Base-by-base conservation (phyloP, 53 echinoderm and acorn worm species). In the Mesocentrotus franciscanus region DNA sequence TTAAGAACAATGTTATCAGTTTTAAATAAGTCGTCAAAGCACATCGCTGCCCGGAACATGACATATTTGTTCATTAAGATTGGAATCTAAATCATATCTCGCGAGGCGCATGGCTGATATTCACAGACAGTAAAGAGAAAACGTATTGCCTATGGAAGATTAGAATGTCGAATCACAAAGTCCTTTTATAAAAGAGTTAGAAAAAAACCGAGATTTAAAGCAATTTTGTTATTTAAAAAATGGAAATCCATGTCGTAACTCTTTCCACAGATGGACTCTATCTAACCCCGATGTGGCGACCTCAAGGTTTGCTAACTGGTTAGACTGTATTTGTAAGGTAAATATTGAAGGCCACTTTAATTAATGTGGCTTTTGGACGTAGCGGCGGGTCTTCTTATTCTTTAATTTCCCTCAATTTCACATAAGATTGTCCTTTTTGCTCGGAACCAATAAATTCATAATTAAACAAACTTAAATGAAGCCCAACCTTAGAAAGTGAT, bases 341-440 rank as follows among this genome's bases (percentile, higher is more conserved):
- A 91, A 91, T 70, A 70, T 68, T 33, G 35, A 91, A 91, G 91
- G 33, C 91, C 1, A 66, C 68, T 91, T 91, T 91, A 70, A 91
- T 91, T 68, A 91, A 68, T 70, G 90, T 84, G 87, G 27, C 87
- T 58, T 87, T 87, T 84, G 17, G 49, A 84, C 84, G 22, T 17
- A 87, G n/a, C 56, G 29, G 58, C 29, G 87, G n/a, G 58, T 87
- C 84, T 84, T 83, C 42, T 58, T 87, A 8, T 49, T 58, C 29
- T 27, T 87, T 87, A 56, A 87, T 87, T 87, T 87, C 58, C 57
- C 10, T 42, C 12, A 12, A 87, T n/a, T 87, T 87, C 56, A 58
- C 29, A 87, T 58, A 57, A 27, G 87, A 29, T 29, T 87, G 87
- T 87, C 58, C 58, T 59, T 87, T 87, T 87, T 87, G 58, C 59